Percentiles rank a stretch among this genome's conserved stretches.
Evolutionary conservation across 2,113 vertebrate species (phyloP).

Genomic region (Pterophyllum scalare): DNA sequence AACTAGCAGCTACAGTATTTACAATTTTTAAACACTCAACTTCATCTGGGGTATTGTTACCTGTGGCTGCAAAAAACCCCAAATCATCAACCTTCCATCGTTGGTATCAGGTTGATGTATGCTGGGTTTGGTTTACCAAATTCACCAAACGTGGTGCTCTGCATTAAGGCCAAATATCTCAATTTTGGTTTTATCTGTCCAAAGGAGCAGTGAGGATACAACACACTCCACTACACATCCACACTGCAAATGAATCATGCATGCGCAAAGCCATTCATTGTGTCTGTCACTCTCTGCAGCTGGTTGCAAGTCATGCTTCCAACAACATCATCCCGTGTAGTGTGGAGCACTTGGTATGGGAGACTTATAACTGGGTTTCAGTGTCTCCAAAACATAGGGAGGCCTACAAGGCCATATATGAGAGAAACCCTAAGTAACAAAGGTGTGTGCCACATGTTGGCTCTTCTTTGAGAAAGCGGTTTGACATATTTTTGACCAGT

Average conservation of each 20-base stretch:
- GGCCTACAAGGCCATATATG: conserved; percentile 8
- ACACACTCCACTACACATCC: too few relatives aligned
- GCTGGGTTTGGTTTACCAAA: neutral
- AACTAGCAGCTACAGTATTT: too few relatives aligned
- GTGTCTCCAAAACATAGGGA: neutral
- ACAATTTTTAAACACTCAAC: too few relatives aligned
- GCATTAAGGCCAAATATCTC: neutral
- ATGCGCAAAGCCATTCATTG: neutral
- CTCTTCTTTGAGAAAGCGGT: neutral
- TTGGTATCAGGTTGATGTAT: neutral
- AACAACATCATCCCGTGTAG: neutral
- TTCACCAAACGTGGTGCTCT: neutral
- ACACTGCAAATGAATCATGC: too few relatives aligned
- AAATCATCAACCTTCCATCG: neutral
- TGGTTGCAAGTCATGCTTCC: neutral
- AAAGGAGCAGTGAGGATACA: too few relatives aligned
- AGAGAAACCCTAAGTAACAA: conserved; percentile 20
- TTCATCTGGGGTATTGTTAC: too few relatives aligned
- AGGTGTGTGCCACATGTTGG: neutral
- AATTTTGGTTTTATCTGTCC: neutral
- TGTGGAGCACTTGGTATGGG: neutral
- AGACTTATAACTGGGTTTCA: conserved; percentile 22
- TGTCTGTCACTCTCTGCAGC: neutral
- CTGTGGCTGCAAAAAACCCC: neutral
- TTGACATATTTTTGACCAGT: conserved; percentile 6